Evolutionary conservation across 2,113 vertebrate species (phyloP), one percentile per base, ranked within the genome.

Genomic region (Microtus richardsoni): DNA sequence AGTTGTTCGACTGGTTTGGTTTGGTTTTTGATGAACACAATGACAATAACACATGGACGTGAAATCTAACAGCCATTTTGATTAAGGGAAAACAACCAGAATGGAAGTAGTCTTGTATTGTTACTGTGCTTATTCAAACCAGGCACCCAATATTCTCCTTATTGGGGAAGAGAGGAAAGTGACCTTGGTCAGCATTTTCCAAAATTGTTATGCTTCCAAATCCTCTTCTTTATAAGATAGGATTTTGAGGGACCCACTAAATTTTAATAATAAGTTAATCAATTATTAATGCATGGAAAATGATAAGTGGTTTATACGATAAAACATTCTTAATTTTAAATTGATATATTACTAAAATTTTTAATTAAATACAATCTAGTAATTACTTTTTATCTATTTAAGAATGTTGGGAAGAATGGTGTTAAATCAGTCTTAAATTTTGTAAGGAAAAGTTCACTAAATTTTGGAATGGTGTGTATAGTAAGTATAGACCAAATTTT

Each of bases 381-480:
- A 78, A 36, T 92, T 36, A 66, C 58, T 85, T 94, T 94, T 82
- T 78, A 87, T 73, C 30, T 66, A 87, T 60, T 95, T 94, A 94
- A 75, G 16, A 83, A 94, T 24, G 8, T 9, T 52, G 24, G 36
- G 89, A 14, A 77, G 47, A 4, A n/a, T 39, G 39, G 16, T 54
- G 73, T 5, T 97, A 93, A 93, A 87, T 30, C 91, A 93, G 47
- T 74, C 71, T 94, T 87, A 94, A 94, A 91, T 66, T 96, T 71
- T 89, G 8, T 73, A 54, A 96, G 44, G 80, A 92, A 82, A 92
- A 62, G 22, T 80, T 75, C 73, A 78, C 36, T 73, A 89, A 75
- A 78, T n/a, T 94, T 94, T 86, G 28, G 28, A 83, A 95, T n/a
- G 47, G 10, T 39, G 85, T 85, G 4, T 44, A 49, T 33, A 44